These are phyloP conservation scores for Falcaria lacertinaria DNA, from an alignment of 2,888 invertebrate genomes.

Conservation along the genomic window DNA sequence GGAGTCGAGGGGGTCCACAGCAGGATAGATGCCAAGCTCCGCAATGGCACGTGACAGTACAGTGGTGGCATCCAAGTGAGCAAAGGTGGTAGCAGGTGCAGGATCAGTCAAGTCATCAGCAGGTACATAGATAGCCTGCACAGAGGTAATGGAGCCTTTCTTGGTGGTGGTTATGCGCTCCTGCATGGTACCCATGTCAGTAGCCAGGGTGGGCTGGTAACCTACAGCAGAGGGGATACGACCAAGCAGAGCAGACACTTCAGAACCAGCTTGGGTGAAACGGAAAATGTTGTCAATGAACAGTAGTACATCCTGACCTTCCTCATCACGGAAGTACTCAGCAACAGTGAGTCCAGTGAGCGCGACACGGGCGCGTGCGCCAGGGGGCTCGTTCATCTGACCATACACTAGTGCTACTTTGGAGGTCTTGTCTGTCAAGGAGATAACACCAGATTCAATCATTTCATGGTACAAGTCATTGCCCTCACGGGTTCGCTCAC, in stretches of 20 bases:
- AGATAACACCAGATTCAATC: slow-evolving; percentile 96
- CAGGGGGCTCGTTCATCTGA: slow-evolving; percentile 98
- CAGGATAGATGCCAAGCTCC: slow-evolving; percentile 95
- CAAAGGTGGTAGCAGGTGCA: slow-evolving; percentile 96
- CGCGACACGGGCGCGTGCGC: slow-evolving; percentile 96
- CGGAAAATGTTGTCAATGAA: slow-evolving; percentile 99
- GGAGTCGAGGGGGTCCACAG: slow-evolving; percentile 96
- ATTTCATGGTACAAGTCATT: slow-evolving; percentile 98
- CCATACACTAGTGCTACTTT: slow-evolving; percentile 97
- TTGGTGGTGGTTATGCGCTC: slow-evolving; percentile 97
- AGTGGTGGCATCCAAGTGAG: slow-evolving; percentile 97
- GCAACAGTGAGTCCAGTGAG: slow-evolving; percentile 95
- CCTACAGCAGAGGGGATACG: slow-evolving; percentile 98
- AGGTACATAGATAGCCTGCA: slow-evolving; percentile 97
- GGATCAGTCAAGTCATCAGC: slow-evolving; percentile 98
- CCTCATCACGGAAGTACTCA: slow-evolving; percentile 96
- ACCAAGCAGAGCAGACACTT: slow-evolving; percentile 94
- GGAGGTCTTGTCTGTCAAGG: slow-evolving; percentile 91
- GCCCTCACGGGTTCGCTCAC: slow-evolving; percentile 97
- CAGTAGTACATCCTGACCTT: slow-evolving; percentile 96
- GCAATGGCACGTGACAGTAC: slow-evolving; percentile 96
- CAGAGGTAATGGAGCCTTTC: slow-evolving; percentile 97
- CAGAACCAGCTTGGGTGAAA: slow-evolving; percentile 95
- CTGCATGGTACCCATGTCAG: slow-evolving; percentile 99
- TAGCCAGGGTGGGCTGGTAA: slow-evolving; percentile 96